Conservation (phyloP, 2,888 invertebrate genomes). For the Bursaphelenchus okinawaensis region DNA sequence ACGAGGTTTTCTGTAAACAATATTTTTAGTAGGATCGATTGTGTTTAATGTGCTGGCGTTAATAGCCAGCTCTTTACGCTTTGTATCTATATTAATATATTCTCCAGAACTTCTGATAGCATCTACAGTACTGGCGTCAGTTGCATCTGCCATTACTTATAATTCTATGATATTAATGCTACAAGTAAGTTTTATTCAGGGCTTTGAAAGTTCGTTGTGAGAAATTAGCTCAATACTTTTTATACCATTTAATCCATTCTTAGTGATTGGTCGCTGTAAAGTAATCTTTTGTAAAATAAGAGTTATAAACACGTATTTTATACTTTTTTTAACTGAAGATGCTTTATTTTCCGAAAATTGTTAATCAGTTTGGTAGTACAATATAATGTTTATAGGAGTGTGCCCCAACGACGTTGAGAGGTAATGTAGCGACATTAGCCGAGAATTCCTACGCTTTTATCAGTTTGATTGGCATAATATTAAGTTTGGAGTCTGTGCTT, state of each 20-base stretch:
- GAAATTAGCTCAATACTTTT: no score
- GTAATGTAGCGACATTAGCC: conserved; percentile 36
- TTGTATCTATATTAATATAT: conserved; percentile 27
- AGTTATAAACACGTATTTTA: no score
- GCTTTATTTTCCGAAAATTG: no score
- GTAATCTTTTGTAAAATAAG: no score
- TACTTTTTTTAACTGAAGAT: no score
- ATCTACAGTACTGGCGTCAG: conserved; percentile 36
- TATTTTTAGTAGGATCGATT: conserved; percentile 38
- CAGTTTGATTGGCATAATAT: conserved; percentile 36
- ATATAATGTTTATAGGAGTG: conserved; percentile 34
- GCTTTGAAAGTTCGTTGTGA: no score
- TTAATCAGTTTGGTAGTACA: no score
- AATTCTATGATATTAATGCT: conserved; percentile 43
- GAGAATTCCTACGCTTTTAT: conserved; percentile 43
- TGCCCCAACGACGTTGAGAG: conserved; percentile 41
- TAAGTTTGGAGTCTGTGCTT: conserved; percentile 35
- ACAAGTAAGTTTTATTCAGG: conserved; percentile 25
- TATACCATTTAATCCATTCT: no score
- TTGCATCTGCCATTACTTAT: conserved; percentile 43
- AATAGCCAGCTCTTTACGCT: conserved; percentile 31
- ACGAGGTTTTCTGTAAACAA: background rate
- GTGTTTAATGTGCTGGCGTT: conserved; percentile 33
- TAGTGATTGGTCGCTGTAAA: no score
- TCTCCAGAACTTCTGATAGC: conserved; percentile 36